Percentiles rank a stretch among this genome's conserved stretches.
Evolutionary conservation across 2,113 vertebrate species (phyloP).

Genomic region (Danionella cerebrum): DNA sequence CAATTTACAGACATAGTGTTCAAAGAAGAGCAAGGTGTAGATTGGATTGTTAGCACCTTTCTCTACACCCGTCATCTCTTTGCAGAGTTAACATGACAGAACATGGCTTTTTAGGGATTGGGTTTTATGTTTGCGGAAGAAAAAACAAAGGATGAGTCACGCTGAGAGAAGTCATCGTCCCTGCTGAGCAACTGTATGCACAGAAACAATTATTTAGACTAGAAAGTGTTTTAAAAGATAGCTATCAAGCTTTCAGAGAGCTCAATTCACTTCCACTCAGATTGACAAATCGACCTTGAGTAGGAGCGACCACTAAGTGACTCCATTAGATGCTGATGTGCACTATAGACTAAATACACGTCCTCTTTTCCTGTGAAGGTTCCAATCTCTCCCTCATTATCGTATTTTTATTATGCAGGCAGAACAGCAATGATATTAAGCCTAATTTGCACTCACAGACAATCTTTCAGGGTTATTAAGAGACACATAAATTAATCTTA

Average conservation of each 20-base stretch:
- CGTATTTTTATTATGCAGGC: not conserved
- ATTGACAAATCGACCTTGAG: slow-evolving; percentile 23
- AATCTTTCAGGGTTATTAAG: not conserved
- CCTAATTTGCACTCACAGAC: not conserved
- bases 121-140: not conserved
- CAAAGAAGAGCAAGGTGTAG: not conserved
- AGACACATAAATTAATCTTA: not conserved
- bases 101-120: not conserved
- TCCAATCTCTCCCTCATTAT: not conserved
- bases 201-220: slow-evolving; percentile 13
- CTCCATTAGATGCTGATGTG: not conserved
- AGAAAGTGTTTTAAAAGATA: slow-evolving; percentile 2
- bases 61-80: not conserved
- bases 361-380: not conserved
- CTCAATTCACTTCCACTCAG: not conserved
- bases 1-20: too few species aligned
- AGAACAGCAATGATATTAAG: not conserved
- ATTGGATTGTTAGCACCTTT: not conserved
- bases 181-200: not conserved
- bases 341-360: not conserved
- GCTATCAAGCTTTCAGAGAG: slow-evolving; percentile 12
- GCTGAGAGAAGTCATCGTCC: not conserved
- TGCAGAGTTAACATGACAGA: not conserved
- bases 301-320: slow-evolving; percentile 8
- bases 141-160: slow-evolving; percentile 1